Evolutionary conservation across 2,113 vertebrate species (phyloP).

Genomic region (Cavia porcellus): DNA sequence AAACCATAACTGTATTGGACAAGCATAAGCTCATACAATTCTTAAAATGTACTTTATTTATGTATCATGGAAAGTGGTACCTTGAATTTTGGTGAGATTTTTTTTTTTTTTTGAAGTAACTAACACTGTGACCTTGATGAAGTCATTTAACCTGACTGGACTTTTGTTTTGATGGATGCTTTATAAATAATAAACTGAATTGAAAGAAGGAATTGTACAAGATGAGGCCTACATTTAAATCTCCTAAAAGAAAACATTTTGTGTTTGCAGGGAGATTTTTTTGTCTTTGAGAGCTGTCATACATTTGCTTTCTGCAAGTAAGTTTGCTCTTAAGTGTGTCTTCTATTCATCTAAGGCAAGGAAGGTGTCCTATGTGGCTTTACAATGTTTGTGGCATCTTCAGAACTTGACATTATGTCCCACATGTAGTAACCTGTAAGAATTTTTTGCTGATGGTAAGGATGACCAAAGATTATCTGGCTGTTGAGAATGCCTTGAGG

Average conservation of each 20-base stretch:
- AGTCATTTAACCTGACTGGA: background rate
- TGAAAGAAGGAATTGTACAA: background rate
- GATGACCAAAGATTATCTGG: background rate
- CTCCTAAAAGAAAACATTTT: background rate
- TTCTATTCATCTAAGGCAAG: background rate
- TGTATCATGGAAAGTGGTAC: background rate
- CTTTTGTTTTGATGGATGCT: background rate
- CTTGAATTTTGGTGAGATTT: background rate
- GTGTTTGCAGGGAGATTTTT: background rate
- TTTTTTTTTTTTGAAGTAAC: too few relatives aligned
- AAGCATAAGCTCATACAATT: background rate
- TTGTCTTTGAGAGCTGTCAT: background rate
- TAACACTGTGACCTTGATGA: background rate
- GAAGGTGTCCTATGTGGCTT: background rate
- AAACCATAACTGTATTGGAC: background rate
- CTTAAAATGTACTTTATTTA: conserved; percentile 15
- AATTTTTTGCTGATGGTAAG: background rate
- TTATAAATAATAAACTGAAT: background rate
- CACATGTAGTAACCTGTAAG: background rate
- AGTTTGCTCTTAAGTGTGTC: background rate
- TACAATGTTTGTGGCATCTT: rapidly evolving
- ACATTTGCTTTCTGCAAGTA: background rate
- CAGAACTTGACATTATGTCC: background rate
- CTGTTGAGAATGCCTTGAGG: background rate
- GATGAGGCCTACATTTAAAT: background rate